A percentile compares a stretch with the other conserved stretches of the same genome.
phyloP scores from a whole-genome alignment of 2,888 invertebrate genomes.

The Cataglyphis albicans region DNA sequence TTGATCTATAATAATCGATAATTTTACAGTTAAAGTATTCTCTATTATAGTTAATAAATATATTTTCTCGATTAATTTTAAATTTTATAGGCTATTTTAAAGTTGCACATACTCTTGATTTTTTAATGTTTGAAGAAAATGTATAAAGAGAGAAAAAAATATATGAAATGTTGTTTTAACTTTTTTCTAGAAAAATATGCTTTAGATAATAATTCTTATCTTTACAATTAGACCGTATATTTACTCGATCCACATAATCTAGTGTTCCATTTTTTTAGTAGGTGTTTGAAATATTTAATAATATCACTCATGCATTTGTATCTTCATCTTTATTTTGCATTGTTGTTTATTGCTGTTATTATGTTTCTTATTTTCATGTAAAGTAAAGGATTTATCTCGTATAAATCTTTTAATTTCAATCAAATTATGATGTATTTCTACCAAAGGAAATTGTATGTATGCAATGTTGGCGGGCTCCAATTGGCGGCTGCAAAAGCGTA shows the following conservation, averaged over 20 bases:
- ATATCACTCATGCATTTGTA: background rate
- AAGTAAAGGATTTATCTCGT: background rate
- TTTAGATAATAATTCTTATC: background rate
- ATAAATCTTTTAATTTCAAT: background rate
- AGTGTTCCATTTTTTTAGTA: background rate
- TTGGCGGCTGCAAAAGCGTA: background rate
- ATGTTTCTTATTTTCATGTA: background rate
- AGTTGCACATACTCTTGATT: background rate
- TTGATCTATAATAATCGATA: slow-evolving; percentile 86
- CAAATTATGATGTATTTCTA: background rate
- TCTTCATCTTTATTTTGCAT: background rate
- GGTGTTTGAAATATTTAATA: background rate
- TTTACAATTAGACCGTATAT: background rate
- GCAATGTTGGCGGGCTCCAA: slow-evolving; percentile 6
- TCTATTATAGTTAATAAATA: background rate
- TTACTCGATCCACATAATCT: background rate
- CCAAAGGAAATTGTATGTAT: background rate
- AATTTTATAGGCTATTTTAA: background rate
- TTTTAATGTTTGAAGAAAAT: background rate
- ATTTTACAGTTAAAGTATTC: slow-evolving; percentile 9
- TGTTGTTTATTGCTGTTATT: background rate
- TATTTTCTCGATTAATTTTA: background rate
- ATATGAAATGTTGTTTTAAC: background rate
- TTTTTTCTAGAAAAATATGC: background rate
- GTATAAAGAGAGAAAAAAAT: background rate